Base-by-base conservation (phyloP, 2,888 invertebrate species). In the Drosophila ezoana region DNA sequence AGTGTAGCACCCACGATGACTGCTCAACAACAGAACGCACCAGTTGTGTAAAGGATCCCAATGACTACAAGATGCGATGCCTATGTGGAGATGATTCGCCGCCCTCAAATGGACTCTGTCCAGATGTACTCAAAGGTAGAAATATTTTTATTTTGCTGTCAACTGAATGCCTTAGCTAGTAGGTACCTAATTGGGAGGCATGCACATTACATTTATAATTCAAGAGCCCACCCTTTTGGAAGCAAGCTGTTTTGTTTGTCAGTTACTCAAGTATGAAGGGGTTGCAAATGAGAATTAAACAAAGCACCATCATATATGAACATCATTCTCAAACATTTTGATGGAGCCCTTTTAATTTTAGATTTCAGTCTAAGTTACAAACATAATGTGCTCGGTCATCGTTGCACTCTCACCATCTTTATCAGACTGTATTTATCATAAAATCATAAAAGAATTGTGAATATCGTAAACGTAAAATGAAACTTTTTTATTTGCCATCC, bases 51-150 rank as follows among this genome's bases (percentile, higher is more conserved):
- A 92, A 94, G 58, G 95, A 95, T 35, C 93, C 93, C 49, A 93
- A 93, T 76, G 95, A 95, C 81, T 92, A 93, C 1, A 93, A 93
- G 72, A 93, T 93, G 14, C 93, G 95, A 6, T 96, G 96, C 78
- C 93, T 95, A 0, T 96, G 96, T 70, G 95, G 95, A 0, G 95
- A 96, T 91, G 95, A 95, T 90, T 92, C 93, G 3, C 93, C 95
- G 0, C 95, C 96, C 0, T 90, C 93, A 9, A 95, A 95, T 78
- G 95, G 95, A 9, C 93, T 93, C 45, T 96, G 96, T 83, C 93
- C 93, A 45, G 93, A 94, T 54, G 93, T 93, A 76, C 93, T 93
- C 38, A 95, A 95, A 93, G 94, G 95, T 95, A 91, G 92, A 71
- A 41, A 13, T 4, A 37, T 18, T 4, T 13, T 32, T 14, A 41